Conservation (phyloP, 2,888 invertebrate genomes). For the Sinohyriopsis cumingii region DNA sequence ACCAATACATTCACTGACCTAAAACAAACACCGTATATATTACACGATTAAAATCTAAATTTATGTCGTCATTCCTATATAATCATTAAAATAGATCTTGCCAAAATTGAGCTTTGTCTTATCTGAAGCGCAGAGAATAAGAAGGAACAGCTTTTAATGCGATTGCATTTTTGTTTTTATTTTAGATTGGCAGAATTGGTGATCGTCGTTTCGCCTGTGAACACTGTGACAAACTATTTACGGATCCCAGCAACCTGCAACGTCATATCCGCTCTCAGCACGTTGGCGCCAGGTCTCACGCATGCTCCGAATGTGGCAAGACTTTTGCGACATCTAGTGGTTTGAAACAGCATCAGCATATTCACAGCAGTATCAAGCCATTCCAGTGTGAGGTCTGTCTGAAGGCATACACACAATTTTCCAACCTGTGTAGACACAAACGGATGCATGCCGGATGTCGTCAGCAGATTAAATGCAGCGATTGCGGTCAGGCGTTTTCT, state of each 20-base stretch:
- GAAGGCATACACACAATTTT: constrained; percentile 98
- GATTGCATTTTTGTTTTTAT: background rate
- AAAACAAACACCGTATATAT: too few species aligned
- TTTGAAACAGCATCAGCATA: constrained; percentile 98
- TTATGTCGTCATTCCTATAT: too few species aligned
- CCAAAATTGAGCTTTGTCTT: too few species aligned
- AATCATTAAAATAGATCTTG: too few species aligned
- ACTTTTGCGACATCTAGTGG: constrained; percentile 98
- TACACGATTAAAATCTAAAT: too few species aligned
- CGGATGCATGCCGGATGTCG: constrained; percentile 98
- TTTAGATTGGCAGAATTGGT: constrained; percentile 73
- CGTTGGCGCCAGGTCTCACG: constrained; percentile 92
- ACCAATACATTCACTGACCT: too few species aligned
- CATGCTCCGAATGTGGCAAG: constrained; percentile 97
- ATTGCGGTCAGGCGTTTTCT: constrained; percentile 93
- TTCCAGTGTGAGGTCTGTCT: constrained; percentile 92
- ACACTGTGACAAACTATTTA: constrained; percentile 81
- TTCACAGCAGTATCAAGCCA: constrained; percentile 97
- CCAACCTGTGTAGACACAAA: constrained; percentile 98
- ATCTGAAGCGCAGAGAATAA: too few species aligned
- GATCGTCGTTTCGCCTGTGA: constrained; percentile 86
- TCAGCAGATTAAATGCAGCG: constrained; percentile 90
- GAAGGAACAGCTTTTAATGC: too few species aligned
- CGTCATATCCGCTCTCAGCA: constrained; percentile 96
- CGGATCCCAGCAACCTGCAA: constrained; percentile 96